Conservation (phyloP, 2,797 vertebrate genomes). For the Mormyrus proboscirostris region DNA sequence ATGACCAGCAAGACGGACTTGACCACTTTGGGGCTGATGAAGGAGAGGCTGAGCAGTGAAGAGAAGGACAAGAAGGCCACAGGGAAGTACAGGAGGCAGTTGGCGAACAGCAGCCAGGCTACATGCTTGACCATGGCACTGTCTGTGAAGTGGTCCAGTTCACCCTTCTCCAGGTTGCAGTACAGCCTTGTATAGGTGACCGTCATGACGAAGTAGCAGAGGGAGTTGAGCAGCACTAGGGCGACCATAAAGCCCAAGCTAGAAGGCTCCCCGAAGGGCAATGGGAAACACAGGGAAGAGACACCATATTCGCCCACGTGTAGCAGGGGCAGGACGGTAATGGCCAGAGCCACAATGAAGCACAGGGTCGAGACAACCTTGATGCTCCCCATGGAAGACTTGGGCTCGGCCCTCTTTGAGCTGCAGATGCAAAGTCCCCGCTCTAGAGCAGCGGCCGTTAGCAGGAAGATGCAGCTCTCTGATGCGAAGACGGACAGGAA, state of each 20-base stretch:
- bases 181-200: slow-evolving; percentile 77
- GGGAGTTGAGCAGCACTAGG: slow-evolving; percentile 75
- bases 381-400: slow-evolving; percentile 45
- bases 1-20: slow-evolving; percentile 80
- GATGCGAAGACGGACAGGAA: slow-evolving; percentile 80
- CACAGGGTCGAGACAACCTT: slow-evolving; percentile 56
- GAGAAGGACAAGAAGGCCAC: slow-evolving; percentile 83
- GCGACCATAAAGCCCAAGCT: slow-evolving; percentile 68
- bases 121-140: slow-evolving; percentile 77
- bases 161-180: slow-evolving; percentile 66
- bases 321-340: slow-evolving; percentile 70
- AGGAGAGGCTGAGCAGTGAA: slow-evolving; percentile 71
- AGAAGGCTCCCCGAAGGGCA: slow-evolving; percentile 66
- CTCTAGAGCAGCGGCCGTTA: slow-evolving; percentile 78
- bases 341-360: slow-evolving; percentile 60
- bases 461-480: slow-evolving; percentile 78
- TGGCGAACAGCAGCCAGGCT: slow-evolving; percentile 80
- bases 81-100: slow-evolving; percentile 84
- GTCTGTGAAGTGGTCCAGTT: slow-evolving; percentile 65
- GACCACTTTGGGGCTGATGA: slow-evolving; percentile 72
- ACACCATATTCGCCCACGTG: slow-evolving; percentile 58
- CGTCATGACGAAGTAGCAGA: slow-evolving; percentile 86
- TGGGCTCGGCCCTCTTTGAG: slow-evolving; percentile 44
- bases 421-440: slow-evolving; percentile 60
- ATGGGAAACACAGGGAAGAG: slow-evolving; percentile 76